Evolutionary conservation across 1,140 invertebrate genomes (phyloP).

Genomic region (Agrypnia vestita): DNA sequence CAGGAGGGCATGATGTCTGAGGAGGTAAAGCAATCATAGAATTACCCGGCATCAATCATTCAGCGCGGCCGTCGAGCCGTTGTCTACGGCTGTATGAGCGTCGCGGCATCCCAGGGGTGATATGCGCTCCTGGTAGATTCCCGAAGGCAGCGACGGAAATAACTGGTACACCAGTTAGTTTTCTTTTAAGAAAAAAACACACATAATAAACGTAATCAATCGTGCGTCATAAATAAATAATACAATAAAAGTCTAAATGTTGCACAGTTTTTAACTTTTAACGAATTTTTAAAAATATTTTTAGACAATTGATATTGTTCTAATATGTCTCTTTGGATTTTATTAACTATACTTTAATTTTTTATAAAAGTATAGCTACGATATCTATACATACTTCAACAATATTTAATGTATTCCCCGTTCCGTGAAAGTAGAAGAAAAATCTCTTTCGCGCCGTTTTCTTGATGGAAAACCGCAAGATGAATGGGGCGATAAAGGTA

Average conservation of each 20-base stretch:
- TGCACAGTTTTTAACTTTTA: no score
- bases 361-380: not conserved
- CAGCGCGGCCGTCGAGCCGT: conserved; percentile 15
- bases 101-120: not conserved
- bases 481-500: conserved; percentile 46
- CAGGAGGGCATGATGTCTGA: conserved; percentile 35
- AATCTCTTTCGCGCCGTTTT: conserved; percentile 2
- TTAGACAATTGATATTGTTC: no score
- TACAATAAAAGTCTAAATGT: no score
- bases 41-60: conserved; percentile 55
- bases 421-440: conserved; percentile 26
- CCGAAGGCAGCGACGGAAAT: no score
- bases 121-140: conserved; percentile 28
- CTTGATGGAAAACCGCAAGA: conserved; percentile 34
- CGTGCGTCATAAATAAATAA: no score
- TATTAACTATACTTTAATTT: no score
- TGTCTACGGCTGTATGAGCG: not conserved
- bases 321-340: no score
- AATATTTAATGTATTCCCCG: conserved; percentile 16
- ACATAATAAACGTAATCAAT: no score
- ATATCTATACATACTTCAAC: not conserved
- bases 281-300: no score
- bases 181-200: no score
- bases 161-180: no score
- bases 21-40: conserved; percentile 48